These are phyloP conservation scores for Cheiracanthium punctorium DNA, from an alignment of 2,888 invertebrate species.

Conservation along the genomic window DNA sequence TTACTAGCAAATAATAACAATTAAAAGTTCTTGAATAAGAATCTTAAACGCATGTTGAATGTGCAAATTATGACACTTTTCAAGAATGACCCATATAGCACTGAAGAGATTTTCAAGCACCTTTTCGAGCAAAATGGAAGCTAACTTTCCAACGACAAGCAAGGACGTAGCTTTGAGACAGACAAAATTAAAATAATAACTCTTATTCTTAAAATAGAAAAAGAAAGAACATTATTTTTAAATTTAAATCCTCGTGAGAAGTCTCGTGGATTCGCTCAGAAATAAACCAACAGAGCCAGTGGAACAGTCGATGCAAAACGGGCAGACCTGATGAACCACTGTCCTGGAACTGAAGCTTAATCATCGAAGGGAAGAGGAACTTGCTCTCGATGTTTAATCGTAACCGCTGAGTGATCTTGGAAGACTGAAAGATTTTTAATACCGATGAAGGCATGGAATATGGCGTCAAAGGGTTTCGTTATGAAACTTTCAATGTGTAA, in stretches of 20 bases:
- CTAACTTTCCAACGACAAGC: too few relatives aligned
- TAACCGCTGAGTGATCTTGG: too few relatives aligned
- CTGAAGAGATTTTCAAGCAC: too few relatives aligned
- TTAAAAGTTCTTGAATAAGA: too few relatives aligned
- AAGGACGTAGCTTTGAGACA: too few relatives aligned
- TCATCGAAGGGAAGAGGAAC: slow-evolving; percentile 1
- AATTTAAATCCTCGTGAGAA: not conserved
- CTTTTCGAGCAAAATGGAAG: too few relatives aligned
- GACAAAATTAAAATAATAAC: too few relatives aligned
- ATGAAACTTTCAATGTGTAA: not conserved
- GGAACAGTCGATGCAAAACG: slow-evolving; percentile 26
- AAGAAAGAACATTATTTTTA: not conserved
- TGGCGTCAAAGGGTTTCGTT: not conserved
- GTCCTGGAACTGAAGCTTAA: slow-evolving; percentile 43
- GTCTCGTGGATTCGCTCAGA: not conserved
- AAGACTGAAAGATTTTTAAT: too few relatives aligned
- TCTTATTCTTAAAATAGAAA: not conserved
- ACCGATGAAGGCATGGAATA: not conserved
- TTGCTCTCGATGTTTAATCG: slow-evolving; percentile 5
- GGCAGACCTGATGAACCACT: not conserved
- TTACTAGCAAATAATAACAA: too few relatives aligned
- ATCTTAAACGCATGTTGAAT: too few relatives aligned
- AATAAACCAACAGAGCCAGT: not conserved
- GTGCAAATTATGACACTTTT: too few relatives aligned
- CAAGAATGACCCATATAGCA: too few relatives aligned